Evolutionary conservation across 2,113 vertebrate genomes (phyloP).

Genomic region (Tringa solitaria): DNA sequence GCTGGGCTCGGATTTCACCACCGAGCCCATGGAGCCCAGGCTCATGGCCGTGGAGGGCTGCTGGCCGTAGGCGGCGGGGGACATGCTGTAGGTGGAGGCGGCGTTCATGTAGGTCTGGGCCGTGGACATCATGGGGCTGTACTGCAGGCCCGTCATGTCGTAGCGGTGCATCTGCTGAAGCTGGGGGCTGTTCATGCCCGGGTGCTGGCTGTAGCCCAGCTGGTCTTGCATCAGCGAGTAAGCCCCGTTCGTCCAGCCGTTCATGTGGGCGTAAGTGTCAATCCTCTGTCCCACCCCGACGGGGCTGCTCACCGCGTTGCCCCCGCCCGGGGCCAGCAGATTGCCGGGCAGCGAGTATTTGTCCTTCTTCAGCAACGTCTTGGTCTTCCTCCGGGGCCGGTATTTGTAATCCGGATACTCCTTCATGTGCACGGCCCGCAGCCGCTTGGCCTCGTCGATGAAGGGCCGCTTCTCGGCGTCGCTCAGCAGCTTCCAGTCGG

Average conservation of each 20-base stretch:
- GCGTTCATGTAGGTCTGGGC: constrained; percentile 95
- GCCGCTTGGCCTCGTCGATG: constrained; percentile 97
- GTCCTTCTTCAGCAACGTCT: constrained; percentile 98
- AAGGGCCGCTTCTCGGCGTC: constrained; percentile 96
- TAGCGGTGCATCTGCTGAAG: constrained; percentile 98
- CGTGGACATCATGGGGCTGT: constrained; percentile 94
- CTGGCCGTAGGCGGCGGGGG: constrained; percentile 88
- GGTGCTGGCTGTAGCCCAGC: constrained; percentile 92
- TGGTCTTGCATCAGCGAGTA: constrained; percentile 98
- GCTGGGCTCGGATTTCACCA: constrained; percentile 95
- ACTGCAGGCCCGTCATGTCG: constrained; percentile 95
- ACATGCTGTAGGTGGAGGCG: constrained; percentile 81
- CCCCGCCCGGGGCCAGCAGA: constrained; percentile 83
- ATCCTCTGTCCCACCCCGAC: constrained; percentile 93
- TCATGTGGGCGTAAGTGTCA: constrained; percentile 95
- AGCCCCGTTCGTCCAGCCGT: constrained; percentile 96
- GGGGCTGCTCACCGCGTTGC: constrained; percentile 81
- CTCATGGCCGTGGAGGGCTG: constrained; percentile 87
- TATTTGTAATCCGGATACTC: constrained; percentile 99
- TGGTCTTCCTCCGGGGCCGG: constrained; percentile 97
- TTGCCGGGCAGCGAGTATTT: constrained; percentile 93
- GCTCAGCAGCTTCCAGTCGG: constrained; percentile 97
- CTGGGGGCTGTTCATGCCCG: constrained; percentile 89
- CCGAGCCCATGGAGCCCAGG: constrained; percentile 88
- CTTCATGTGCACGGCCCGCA: constrained; percentile 98